These are phyloP conservation scores for Tipula unca DNA, from an alignment of 2,888 invertebrate genomes.

Conservation along the genomic window DNA sequence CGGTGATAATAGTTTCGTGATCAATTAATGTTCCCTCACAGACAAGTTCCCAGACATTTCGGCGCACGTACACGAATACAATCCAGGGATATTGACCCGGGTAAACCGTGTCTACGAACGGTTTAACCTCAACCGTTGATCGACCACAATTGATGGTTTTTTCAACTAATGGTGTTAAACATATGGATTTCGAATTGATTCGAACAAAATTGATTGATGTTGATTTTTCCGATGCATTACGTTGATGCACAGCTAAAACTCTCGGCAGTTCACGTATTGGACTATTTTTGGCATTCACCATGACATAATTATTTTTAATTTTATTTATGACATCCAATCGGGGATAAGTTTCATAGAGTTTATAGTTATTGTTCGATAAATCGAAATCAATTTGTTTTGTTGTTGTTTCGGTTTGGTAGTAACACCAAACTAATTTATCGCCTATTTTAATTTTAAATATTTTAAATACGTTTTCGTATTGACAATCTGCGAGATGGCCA, in stretches of 20 bases:
- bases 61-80: neutral
- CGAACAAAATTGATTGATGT: neutral
- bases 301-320: neutral
- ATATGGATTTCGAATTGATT: neutral
- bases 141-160: neutral
- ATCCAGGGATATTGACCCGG: neutral
- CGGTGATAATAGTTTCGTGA: neutral
- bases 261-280: neutral
- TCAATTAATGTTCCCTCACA: neutral
- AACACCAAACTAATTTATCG: neutral
- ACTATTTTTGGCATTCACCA: neutral
- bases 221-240: neutral
- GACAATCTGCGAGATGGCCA: neutral
- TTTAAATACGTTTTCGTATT: neutral
- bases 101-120: neutral
- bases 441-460: neutral
- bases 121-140: neutral
- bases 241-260: neutral
- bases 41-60: too few species aligned
- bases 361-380: neutral
- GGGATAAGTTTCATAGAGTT: neutral
- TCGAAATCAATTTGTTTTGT: neutral
- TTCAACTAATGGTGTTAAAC: neutral
- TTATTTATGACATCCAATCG: neutral
- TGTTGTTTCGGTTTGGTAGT: neutral